A percentile compares a stretch with the other conserved stretches of the same genome.
These are phyloP conservation scores for Seriola dumerili DNA, from an alignment of 2,113 vertebrate genomes.

Conservation along the genomic window DNA sequence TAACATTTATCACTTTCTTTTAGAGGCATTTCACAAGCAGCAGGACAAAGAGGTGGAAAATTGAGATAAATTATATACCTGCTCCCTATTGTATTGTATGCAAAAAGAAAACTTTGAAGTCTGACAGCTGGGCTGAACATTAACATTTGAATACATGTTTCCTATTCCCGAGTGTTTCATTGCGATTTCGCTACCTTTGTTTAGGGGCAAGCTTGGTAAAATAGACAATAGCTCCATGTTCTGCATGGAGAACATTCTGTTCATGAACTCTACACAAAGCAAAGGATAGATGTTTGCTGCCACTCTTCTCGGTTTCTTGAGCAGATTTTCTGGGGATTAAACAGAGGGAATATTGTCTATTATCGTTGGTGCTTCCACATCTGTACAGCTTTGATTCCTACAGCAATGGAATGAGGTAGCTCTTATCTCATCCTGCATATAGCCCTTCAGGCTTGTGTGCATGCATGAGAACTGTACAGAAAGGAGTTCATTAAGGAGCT, in stretches of 20 bases:
- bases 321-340: conserved; percentile 79
- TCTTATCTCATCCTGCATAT: conserved; percentile 75
- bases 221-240: conserved; percentile 76
- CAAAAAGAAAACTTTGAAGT: conserved; percentile 70
- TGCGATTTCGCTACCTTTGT: conserved; percentile 69
- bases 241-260: conserved; percentile 68
- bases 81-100: conserved; percentile 51
- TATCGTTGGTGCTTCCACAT: conserved; percentile 67
- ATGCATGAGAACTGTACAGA: conserved; percentile 48
- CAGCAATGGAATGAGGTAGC: conserved; percentile 56
- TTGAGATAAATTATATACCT: conserved; percentile 62
- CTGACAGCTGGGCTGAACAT: conserved; percentile 71
- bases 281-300: conserved; percentile 61
- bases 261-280: conserved; percentile 69
- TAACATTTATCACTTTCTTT: conserved; percentile 61
- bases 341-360: conserved; percentile 73
- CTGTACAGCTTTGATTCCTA: conserved; percentile 66
- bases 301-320: conserved; percentile 64
- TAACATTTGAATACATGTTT: conserved; percentile 79
- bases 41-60: conserved; percentile 55
- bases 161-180: conserved; percentile 60
- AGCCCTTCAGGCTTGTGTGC: conserved; percentile 69
- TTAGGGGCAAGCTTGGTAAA: conserved; percentile 62
- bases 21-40: conserved; percentile 48
- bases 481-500: conserved; percentile 69